Conservation (phyloP, 1,140 invertebrate genomes). For the Carcinoscorpius rotundicauda region DNA sequence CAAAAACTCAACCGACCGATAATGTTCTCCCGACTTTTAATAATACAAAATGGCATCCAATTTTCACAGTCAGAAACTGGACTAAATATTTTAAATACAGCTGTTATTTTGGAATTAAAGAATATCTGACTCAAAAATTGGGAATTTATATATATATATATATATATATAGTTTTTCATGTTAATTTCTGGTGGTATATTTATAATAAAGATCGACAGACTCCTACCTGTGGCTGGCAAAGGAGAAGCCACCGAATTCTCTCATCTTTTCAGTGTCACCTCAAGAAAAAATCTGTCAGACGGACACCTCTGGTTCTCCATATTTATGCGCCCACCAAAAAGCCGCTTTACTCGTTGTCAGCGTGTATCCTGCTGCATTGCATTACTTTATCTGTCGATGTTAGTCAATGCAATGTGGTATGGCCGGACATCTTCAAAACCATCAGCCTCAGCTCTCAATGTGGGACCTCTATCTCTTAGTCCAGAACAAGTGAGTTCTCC, state of each 20-base stretch:
- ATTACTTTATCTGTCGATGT: slow-evolving; percentile 42
- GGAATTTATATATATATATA: too few relatives aligned
- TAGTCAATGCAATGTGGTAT: slow-evolving; percentile 46
- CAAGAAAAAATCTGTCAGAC: slow-evolving; percentile 39
- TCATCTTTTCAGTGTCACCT: slow-evolving; percentile 37
- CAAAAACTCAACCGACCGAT: too few relatives aligned
- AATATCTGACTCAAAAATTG: too few relatives aligned
- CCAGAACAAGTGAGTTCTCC: slow-evolving; percentile 30
- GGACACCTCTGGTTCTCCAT: slow-evolving; percentile 47
- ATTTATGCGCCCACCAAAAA: slow-evolving; percentile 39
- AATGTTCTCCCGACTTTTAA: too few relatives aligned
- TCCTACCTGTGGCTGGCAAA: slow-evolving; percentile 41
- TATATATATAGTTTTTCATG: too few relatives aligned
- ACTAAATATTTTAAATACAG: too few relatives aligned
- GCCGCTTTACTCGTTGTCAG: slow-evolving; percentile 40
- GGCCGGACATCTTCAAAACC: slow-evolving; percentile 25
- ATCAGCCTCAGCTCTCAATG: slow-evolving; percentile 26
- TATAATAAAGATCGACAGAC: slow-evolving; percentile 36
- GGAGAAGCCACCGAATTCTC: slow-evolving; percentile 33
- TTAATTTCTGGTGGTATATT: too few relatives aligned
- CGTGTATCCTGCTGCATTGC: slow-evolving; percentile 42
- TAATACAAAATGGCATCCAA: too few relatives aligned
- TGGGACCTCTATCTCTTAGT: slow-evolving; percentile 38
- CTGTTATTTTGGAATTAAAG: too few relatives aligned
- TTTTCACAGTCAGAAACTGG: too few relatives aligned